Conservation (phyloP, 2,113 vertebrate genomes). For the Nothocercus julius region DNA sequence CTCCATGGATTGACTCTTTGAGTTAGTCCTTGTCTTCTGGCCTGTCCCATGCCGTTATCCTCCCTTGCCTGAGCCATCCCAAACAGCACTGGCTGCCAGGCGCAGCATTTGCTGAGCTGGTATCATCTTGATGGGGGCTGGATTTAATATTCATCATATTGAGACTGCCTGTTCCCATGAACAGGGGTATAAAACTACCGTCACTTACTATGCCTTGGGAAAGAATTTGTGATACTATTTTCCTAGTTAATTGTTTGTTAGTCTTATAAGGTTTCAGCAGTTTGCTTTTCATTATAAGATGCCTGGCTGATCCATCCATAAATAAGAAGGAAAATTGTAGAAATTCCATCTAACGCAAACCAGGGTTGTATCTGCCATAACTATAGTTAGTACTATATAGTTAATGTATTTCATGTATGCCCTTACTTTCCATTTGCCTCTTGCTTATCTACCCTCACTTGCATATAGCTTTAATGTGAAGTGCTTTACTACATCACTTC, state of each 20-base stretch:
- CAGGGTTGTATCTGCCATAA: background rate
- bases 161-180: background rate
- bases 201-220: background rate
- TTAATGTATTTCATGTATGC: background rate
- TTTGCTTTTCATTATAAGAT: conserved; percentile 33
- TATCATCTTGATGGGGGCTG: background rate
- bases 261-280: conserved; percentile 6
- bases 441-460: background rate
- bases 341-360: background rate
- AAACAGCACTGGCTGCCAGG: background rate
- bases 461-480: background rate
- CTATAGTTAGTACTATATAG: background rate
- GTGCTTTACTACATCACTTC: background rate
- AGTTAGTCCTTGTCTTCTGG: background rate
- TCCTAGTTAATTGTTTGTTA: background rate
- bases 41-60: background rate
- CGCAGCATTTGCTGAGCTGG: background rate
- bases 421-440: background rate
- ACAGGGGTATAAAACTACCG: background rate
- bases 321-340: background rate
- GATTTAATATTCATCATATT: background rate
- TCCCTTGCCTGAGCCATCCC: background rate
- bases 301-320: background rate
- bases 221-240: background rate
- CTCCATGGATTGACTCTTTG: background rate